Evolutionary conservation across 2,888 invertebrate species (phyloP), one percentile per base, ranked within the genome.

Genomic region (Ceramica pisi): DNA sequence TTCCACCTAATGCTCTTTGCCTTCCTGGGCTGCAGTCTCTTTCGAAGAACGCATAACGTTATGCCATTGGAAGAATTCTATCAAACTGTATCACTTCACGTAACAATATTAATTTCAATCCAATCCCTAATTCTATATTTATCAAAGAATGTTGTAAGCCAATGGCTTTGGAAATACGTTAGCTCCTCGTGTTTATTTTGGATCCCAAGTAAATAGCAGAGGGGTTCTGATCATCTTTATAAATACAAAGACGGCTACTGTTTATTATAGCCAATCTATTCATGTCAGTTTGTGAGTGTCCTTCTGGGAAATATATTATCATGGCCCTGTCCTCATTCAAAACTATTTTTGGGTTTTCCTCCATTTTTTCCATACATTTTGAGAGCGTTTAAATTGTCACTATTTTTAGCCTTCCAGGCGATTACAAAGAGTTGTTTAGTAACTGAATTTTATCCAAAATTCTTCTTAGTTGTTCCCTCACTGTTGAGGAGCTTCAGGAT

Each of bases 151-250:
- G 48, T 65, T 68, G 53, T 68, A 69, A 67, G 41, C 50, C 57
- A 68, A 71, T 55, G 57, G 41, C 51, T 67, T 50, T 48, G 12
- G 9, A 38, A 48, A 66, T 63, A 68, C 26, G 57, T 76, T 64
- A 81, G 50, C 67, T 41, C n/a, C 31, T 48, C 51, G 48, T 56
- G 48, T 73, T 59, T 74, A 69, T 59, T 63, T 66, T 70, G 12
- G 21, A 74, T 79, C 83, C 84, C 65, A 73, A 84, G 71, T 65
- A 84, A 83, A 83, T 74, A 79, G 35, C 59, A 68, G 53, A 64
- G 57, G 44, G 75, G 64, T 56, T 44, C 67, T 59, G 57, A 73
- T 70, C 65, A 77, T 70, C 59, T 81, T 74, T 78, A 63, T 71
- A 64, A 69, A 77, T 56, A 77, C 53, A 78, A 66, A 50, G 60